Percentiles rank a stretch among this genome's conserved stretches.
These are phyloP conservation scores for Acanthurus lineatus DNA, from an alignment of 2,797 vertebrate genomes.

Conservation along the genomic window DNA sequence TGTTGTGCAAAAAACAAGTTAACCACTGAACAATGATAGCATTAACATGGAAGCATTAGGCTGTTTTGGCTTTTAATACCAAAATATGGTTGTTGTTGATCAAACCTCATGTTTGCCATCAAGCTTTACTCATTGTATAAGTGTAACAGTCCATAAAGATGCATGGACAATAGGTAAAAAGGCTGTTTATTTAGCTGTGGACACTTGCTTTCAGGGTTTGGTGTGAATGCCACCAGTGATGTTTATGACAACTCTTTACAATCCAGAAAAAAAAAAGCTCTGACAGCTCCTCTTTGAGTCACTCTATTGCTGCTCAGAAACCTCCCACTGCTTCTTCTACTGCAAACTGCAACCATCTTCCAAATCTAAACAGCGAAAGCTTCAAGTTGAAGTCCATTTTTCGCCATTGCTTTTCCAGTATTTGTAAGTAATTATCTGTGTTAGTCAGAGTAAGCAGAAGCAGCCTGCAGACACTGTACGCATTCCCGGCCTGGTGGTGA, in stretches of 20 bases:
- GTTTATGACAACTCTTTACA: constrained; percentile 52
- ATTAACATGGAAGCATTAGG: neutral
- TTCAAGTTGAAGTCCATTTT: constrained; percentile 34
- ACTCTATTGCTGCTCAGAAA: constrained; percentile 2
- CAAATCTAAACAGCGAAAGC: neutral
- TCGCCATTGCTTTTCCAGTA: constrained; percentile 41
- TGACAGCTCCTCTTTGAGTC: constrained; percentile 21
- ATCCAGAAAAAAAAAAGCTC: neutral
- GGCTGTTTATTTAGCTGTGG: constrained; percentile 8
- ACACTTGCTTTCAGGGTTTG: constrained; percentile 19
- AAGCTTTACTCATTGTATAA: neutral
- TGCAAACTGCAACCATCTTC: neutral
- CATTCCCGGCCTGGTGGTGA: constrained; percentile 74
- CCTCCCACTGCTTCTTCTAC: neutral
- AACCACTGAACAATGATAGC: neutral
- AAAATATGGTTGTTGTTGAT: too few species aligned
- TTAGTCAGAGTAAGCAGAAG: constrained; percentile 60
- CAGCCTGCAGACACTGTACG: constrained; percentile 72
- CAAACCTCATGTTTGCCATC: constrained; percentile 1
- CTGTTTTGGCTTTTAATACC: neutral
- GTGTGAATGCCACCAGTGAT: constrained; percentile 57
- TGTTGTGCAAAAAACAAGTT: neutral
- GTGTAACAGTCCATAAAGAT: constrained; percentile 6
- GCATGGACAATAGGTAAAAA: neutral
- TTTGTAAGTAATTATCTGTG: constrained; percentile 64